These are phyloP conservation scores for Leptocoma aspasia DNA, from an alignment of 2,113 vertebrate species.

Conservation along the genomic window DNA sequence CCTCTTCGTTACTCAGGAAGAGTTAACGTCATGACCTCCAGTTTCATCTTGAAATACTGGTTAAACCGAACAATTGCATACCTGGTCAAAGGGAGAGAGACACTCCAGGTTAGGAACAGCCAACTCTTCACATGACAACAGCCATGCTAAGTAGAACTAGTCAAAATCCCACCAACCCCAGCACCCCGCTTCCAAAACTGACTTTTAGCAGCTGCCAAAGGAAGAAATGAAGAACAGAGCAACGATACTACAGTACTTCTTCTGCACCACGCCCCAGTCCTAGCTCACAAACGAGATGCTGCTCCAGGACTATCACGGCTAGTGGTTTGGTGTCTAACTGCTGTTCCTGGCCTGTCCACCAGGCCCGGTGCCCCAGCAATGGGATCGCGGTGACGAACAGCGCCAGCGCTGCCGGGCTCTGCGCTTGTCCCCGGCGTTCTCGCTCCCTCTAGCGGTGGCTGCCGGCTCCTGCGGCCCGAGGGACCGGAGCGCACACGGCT, in stretches of 20 bases:
- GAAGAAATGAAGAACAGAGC: neutral
- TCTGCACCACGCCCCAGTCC: rapidly evolving
- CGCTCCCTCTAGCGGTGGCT: constrained; percentile 62
- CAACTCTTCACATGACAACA: neutral
- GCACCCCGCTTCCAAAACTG: neutral
- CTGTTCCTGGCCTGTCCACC: too few relatives aligned
- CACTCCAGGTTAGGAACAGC: neutral
- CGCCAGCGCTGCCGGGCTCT: too few relatives aligned
- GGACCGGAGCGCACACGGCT: too few relatives aligned
- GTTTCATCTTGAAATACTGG: constrained; percentile 98
- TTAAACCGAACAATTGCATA: constrained; percentile 94
- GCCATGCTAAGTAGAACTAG: neutral
- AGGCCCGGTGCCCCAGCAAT: too few relatives aligned
- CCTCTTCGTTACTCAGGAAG: constrained; percentile 82
- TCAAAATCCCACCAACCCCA: neutral
- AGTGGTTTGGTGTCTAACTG: neutral
- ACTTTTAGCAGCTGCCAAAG: neutral
- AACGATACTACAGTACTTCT: rapidly evolving
- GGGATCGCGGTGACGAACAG: too few relatives aligned
- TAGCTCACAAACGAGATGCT: neutral
- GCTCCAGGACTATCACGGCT: neutral
- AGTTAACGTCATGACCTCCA: constrained; percentile 80
- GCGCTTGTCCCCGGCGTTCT: neutral
- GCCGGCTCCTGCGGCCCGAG: neutral
- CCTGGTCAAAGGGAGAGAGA: constrained; percentile 67